Base-by-base conservation (phyloP, 2,797 vertebrate genomes). In the Phylloscopus collybita region DNA sequence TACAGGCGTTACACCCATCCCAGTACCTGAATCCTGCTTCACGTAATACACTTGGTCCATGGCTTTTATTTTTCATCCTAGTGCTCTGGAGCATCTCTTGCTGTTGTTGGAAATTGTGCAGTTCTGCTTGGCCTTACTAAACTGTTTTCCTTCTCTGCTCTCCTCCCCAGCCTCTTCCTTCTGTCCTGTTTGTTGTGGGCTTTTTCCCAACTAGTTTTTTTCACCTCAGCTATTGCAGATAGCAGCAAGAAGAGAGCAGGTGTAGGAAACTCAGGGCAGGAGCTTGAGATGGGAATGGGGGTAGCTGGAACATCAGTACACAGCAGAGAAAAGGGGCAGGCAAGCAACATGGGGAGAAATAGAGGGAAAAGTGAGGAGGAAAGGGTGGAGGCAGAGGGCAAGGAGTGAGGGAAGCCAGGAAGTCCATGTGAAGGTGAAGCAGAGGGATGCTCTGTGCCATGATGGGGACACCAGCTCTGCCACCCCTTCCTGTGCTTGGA, bases 61-160 rank as follows among this genome's bases (percentile, higher is more conserved):
- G n/a, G 11, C 54, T 92, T 91, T 81, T 88, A 11, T 90, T 96
- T 93, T 94, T 81, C 70, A 50, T 73, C 78, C 54, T 13, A 10
- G 30, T 36, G 60, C 25, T 90, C 45, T 23, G 74, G 26, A 74
- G 78, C 2, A 0, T 82, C 57, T 79, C 71, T 78, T 80, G 86
- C 80, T 93, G 53, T 86, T 84, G 61, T 51, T 94, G 91, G 86
- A 93, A 82, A 71, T 34, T 7, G 45, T 25, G 38, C 26, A 27
- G 78, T 80, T 86, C 92, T 93, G 44, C 88, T 85, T 93, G 90
- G 78, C 65, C 11, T 69, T 67, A 19, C 16, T 49, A n/a, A 65
- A n/a, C 59, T 56, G 40, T 86, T 93, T 90, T 81, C 70, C 61
- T 83, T 78, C 61, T 36, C 18, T 69, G 4, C 42, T 86, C 40